Evolutionary conservation across 2,888 invertebrate species (phyloP), one percentile per base, ranked within the genome.

Genomic region (Chrysodeixis includens): DNA sequence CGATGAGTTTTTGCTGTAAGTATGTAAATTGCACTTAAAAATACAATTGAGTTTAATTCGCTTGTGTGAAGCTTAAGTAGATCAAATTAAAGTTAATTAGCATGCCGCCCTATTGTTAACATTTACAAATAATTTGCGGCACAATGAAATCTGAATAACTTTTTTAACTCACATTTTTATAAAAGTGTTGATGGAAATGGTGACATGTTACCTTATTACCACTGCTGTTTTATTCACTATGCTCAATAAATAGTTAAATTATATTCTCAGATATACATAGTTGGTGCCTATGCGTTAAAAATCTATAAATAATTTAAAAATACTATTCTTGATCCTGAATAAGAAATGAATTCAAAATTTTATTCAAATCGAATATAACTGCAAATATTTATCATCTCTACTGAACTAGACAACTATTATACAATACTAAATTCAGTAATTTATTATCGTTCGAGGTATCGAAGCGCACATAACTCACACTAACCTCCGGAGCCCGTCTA

Each of bases 401-500:
- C 12, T 18, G 20, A 49, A 49, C 4, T 49, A 20, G 10, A 4
- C n/a, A 10, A 20, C 22, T n/a, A 54, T 54, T 32, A 16, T 16
- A 10, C 30, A 49, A 14, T 30, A 57, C 20, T 46, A 14, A 49
- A 46, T 30, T 18, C 44, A 57, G 8, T 40, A 8, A 18, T 57
- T 30, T 40, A 30, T 18, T 14, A 51, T 61, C 22, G 8, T 35
- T 54, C 22, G 51, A 59, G 53, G 14, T 1, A 6, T 8, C 40
- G 26, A 30, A 22, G 9, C 16, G 6, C 22, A 20, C 62, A 72
- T 74, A 73, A 69, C 69, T 74, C 66, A 63, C 46, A 16, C 53
- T 53, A 62, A 61, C 55, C 49, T 44, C 66, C 46, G 46, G 63
- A 68, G 71, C 73, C 69, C 61, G 78, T 69, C 65, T 52, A 53